These are phyloP conservation scores for Spilosoma lubricipeda DNA, from an alignment of 2,888 invertebrate species.

Conservation along the genomic window DNA sequence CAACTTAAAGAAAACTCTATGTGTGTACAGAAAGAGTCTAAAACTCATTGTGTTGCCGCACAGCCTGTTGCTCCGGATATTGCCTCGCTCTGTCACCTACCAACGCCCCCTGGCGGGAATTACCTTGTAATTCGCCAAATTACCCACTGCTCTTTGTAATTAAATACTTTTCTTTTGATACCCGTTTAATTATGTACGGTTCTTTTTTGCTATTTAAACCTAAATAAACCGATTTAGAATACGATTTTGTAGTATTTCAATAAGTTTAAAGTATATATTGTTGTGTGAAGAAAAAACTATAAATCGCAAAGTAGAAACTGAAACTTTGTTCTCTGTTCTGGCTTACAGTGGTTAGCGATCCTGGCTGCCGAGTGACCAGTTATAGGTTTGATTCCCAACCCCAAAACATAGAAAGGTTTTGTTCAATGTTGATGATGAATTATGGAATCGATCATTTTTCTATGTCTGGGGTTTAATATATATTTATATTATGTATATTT, in stretches of 20 bases:
- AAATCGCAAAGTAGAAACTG: not conserved
- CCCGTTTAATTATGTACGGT: not conserved
- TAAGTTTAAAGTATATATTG: not conserved
- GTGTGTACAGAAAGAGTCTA: not conserved
- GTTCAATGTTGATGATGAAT: too few species aligned
- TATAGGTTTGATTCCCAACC: too few species aligned
- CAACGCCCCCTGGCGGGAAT: slow-evolving; percentile 74
- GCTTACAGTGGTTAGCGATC: too few species aligned
- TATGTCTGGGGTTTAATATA: too few species aligned
- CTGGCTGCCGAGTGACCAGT: too few species aligned
- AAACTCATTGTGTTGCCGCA: slow-evolving; percentile 13
- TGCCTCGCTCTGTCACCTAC: slow-evolving; percentile 71
- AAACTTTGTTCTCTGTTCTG: not conserved
- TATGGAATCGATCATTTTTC: too few species aligned
- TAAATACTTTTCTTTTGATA: slow-evolving; percentile 71
- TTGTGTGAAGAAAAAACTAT: too few species aligned
- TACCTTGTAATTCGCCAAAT: slow-evolving; percentile 82
- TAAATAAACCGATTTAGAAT: not conserved
- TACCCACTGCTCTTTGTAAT: slow-evolving; percentile 77
- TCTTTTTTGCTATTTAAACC: not conserved
- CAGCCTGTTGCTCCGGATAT: slow-evolving; percentile 84
- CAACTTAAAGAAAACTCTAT: slow-evolving; percentile 21
- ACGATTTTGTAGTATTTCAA: not conserved
- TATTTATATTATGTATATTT: too few species aligned
- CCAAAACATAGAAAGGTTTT: too few species aligned